Evolutionary conservation across 2,113 vertebrate genomes (phyloP).

Genomic region (Dascyllus trimaculatus): DNA sequence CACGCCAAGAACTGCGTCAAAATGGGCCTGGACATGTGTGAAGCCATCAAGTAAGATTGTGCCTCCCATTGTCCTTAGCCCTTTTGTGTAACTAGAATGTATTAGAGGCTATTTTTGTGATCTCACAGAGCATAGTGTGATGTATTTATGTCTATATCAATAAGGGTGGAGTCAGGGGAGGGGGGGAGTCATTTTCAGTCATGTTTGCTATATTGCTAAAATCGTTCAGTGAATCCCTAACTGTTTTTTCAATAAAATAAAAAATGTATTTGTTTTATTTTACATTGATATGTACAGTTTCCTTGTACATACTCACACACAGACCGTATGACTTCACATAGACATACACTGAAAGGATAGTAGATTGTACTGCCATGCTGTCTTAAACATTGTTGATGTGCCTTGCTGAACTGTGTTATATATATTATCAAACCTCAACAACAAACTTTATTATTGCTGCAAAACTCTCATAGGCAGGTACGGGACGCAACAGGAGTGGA

Average conservation of each 20-base stretch:
- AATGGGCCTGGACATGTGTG: conserved; percentile 99
- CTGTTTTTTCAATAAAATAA: no score
- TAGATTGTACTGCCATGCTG: background rate
- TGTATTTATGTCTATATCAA: background rate
- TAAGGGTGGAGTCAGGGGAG: no score
- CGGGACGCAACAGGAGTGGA: conserved; percentile 96
- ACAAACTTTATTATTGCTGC: background rate
- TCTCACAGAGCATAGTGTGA: background rate
- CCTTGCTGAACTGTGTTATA: background rate
- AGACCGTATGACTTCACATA: background rate
- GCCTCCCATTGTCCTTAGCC: background rate
- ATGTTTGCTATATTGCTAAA: background rate
- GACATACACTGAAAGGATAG: background rate
- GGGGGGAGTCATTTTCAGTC: background rate
- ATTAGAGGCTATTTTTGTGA: conserved; percentile 7
- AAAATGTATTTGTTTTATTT: background rate
- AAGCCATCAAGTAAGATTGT: conserved; percentile 96
- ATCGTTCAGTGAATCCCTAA: no score
- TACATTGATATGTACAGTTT: background rate
- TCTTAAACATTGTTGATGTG: background rate
- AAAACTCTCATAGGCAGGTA: conserved; percentile 87
- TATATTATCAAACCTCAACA: background rate
- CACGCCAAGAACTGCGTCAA: conserved; percentile 99
- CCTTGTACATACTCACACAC: background rate
- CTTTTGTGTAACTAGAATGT: background rate